A percentile compares a stretch with the other conserved stretches of the same genome.
These are phyloP conservation scores for Lissonota sp. DNA, from an alignment of 2,888 invertebrate genomes.

Conservation along the genomic window DNA sequence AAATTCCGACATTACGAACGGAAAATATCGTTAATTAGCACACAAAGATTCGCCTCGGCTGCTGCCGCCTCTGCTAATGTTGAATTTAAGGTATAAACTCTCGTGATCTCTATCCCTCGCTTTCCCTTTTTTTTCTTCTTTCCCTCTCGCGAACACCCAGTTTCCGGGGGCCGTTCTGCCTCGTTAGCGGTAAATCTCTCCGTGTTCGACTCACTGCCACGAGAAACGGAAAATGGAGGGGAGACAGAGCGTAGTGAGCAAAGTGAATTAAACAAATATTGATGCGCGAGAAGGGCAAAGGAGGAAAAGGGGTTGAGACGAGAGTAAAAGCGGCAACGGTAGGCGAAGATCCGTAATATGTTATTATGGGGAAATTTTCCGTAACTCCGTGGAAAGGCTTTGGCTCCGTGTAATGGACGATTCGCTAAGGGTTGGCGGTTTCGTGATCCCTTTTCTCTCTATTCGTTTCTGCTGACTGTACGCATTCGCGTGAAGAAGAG, in stretches of 20 bases:
- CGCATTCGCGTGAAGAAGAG: slow-evolving; percentile 66
- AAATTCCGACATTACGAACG: slow-evolving; percentile 24
- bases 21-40: slow-evolving; percentile 44
- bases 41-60: slow-evolving; percentile 22
- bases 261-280: slow-evolving; percentile 74
- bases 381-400: slow-evolving; percentile 64
- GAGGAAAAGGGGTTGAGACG: slow-evolving; percentile 31
- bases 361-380: slow-evolving; percentile 74
- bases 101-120: background rate
- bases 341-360: slow-evolving; percentile 46
- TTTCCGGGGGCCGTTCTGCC: slow-evolving; percentile 50
- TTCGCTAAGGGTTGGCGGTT: slow-evolving; percentile 22
- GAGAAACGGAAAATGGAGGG: slow-evolving; percentile 5
- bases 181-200: slow-evolving; percentile 61
- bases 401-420: slow-evolving; percentile 13
- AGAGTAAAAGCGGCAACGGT: slow-evolving; percentile 18
- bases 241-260: slow-evolving; percentile 53
- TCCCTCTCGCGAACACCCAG: slow-evolving; percentile 28
- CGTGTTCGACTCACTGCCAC: slow-evolving; percentile 32
- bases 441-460: slow-evolving; percentile 14
- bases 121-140: slow-evolving; percentile 3
- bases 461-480: slow-evolving; percentile 49
- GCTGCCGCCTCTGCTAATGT: slow-evolving; percentile 34
- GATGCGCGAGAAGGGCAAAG: slow-evolving; percentile 47
- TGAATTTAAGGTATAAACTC: slow-evolving; percentile 30